Conservation (phyloP, 2,797 vertebrate genomes). For the Halcyon leucocephala region DNA sequence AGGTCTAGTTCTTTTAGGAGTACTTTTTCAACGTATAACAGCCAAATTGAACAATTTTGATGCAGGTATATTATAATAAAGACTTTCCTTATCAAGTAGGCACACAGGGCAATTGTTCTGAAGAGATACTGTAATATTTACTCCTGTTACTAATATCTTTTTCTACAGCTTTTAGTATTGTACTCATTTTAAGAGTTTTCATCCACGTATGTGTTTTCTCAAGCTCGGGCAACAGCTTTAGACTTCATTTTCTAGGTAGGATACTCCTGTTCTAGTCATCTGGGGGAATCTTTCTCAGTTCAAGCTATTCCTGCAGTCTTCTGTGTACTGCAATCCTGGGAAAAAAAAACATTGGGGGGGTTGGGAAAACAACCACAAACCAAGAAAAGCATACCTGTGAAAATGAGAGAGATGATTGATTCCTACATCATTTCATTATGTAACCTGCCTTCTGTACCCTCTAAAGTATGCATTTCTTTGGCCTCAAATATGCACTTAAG, state of each 20-base stretch:
- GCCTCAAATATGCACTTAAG: neutral
- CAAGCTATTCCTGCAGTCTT: neutral
- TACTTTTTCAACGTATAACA: neutral
- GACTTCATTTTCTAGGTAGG: neutral
- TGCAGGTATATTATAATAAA: neutral
- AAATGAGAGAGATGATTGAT: neutral
- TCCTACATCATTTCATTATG: neutral
- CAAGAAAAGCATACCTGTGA: neutral
- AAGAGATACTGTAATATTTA: neutral
- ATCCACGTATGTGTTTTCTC: neutral
- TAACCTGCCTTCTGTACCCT: neutral
- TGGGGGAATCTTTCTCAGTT: neutral
- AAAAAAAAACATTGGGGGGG: neutral
- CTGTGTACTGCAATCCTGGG: neutral
- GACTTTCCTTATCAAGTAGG: neutral
- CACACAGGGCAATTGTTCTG: neutral
- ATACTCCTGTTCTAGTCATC: neutral
- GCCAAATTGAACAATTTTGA: neutral
- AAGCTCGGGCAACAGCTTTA: neutral
- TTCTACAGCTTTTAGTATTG: neutral
- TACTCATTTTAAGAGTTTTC: neutral
- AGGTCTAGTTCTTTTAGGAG: neutral
- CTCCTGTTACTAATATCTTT: neutral
- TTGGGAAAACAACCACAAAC: neutral
- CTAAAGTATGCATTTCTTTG: neutral